Conservation (phyloP, 2,113 vertebrate species). For the Cyanistes caeruleus region DNA sequence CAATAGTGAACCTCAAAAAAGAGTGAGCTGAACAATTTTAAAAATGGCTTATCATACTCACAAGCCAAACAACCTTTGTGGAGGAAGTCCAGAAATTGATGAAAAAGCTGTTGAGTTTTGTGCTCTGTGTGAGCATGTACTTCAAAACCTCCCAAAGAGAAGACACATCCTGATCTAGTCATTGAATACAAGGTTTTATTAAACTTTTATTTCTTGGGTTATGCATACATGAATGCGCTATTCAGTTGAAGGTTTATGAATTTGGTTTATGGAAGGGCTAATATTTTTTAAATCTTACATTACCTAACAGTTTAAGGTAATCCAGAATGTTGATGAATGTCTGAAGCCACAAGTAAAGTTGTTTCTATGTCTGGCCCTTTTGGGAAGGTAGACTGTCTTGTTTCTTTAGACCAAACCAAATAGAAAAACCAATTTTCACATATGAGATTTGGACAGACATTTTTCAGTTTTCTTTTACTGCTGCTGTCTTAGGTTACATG, state of each 20-base stretch:
- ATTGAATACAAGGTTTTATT: not conserved
- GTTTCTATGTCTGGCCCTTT: not conserved
- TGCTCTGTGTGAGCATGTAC: not conserved
- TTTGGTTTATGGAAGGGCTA: not conserved
- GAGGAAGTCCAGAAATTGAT: not conserved
- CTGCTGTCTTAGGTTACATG: not conserved
- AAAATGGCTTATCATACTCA: not conserved
- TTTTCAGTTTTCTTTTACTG: not conserved
- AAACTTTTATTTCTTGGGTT: not conserved
- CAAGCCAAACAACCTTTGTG: not conserved
- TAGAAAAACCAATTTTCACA: conserved; percentile 6
- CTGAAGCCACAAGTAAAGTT: not conserved
- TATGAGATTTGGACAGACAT: not conserved
- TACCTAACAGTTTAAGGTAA: not conserved
- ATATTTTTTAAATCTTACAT: not conserved
- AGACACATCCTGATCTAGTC: not conserved
- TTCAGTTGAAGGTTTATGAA: not conserved
- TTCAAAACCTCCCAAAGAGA: not conserved
- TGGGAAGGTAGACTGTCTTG: not conserved
- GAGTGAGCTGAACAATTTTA: not conserved
- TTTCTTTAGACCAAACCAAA: not conserved
- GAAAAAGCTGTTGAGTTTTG: not conserved
- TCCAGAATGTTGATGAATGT: not conserved
- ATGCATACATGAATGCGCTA: not conserved
- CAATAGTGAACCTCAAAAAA: not conserved